Evolutionary conservation across 2,888 invertebrate genomes (phyloP).

Genomic region (Sthenelais limicola): DNA sequence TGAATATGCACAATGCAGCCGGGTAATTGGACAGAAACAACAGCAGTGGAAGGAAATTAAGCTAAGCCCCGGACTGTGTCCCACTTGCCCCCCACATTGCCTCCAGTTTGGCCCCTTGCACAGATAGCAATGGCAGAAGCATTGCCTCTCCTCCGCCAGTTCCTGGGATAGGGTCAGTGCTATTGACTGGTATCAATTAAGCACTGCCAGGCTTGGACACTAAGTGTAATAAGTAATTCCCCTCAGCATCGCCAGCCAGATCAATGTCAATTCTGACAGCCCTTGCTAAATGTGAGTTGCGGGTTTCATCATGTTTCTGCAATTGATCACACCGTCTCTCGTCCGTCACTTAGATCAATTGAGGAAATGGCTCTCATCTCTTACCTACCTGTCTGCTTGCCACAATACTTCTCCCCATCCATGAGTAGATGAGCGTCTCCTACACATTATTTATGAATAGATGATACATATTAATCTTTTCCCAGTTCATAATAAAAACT

Average conservation of each 20-base stretch:
- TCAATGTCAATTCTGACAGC: slow-evolving; percentile 6
- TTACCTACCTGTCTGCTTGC: too few relatives aligned
- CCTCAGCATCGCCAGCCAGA: slow-evolving; percentile 1
- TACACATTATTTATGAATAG: too few relatives aligned
- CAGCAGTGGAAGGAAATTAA: slow-evolving; percentile 28
- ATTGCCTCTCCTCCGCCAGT: background rate
- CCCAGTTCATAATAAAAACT: too few relatives aligned
- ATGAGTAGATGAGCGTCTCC: too few relatives aligned
- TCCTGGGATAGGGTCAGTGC: slow-evolving; percentile 7
- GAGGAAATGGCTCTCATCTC: too few relatives aligned
- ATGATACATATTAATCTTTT: too few relatives aligned
- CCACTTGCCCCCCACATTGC: slow-evolving; percentile 2
- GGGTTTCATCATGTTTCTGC: slow-evolving; percentile 21
- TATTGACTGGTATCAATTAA: slow-evolving; percentile 33
- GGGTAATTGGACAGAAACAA: slow-evolving; percentile 38
- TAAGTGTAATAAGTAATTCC: slow-evolving; percentile 36
- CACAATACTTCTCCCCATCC: too few relatives aligned
- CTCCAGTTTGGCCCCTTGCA: slow-evolving; percentile 6
- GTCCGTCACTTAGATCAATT: slow-evolving; percentile 30
- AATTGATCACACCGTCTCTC: slow-evolving; percentile 12
- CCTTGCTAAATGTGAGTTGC: slow-evolving; percentile 1
- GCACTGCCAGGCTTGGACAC: slow-evolving; percentile 29
- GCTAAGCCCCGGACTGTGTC: background rate
- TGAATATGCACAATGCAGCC: slow-evolving; percentile 34
- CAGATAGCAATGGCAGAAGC: slow-evolving; percentile 16